These are phyloP conservation scores for Fratercula arctica DNA, from an alignment of 2,797 vertebrate species.

Conservation along the genomic window DNA sequence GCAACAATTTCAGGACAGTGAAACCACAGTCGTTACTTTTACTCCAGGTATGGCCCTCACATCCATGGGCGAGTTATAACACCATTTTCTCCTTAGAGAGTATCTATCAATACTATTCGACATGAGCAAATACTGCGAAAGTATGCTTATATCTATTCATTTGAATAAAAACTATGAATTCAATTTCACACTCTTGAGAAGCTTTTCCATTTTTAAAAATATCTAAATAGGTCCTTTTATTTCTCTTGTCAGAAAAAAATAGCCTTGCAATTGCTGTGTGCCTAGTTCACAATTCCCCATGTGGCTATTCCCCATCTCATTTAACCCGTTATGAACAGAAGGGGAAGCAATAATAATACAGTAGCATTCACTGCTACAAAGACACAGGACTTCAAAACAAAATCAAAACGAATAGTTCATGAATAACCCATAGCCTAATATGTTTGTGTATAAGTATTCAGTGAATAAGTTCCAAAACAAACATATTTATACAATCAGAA, in stretches of 20 bases:
- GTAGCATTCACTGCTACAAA: neutral
- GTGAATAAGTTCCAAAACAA: conserved; percentile 2
- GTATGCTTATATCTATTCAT: neutral
- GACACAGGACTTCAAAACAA: neutral
- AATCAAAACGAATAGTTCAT: conserved; percentile 14
- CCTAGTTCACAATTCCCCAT: neutral
- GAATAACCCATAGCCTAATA: neutral
- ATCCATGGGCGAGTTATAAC: neutral
- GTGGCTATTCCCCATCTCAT: neutral
- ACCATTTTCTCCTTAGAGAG: neutral
- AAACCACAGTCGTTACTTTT: neutral
- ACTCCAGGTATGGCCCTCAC: neutral
- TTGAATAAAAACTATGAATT: conserved; percentile 9
- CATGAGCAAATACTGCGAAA: neutral
- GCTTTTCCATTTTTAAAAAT: neutral
- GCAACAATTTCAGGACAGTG: neutral
- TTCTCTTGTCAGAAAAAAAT: neutral
- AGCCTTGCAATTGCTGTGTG: neutral
- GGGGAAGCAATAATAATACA: neutral
- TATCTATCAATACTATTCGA: neutral
- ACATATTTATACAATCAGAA: neutral
- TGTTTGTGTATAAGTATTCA: neutral
- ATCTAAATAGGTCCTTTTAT: neutral
- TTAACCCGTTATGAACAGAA: conserved; percentile 2
- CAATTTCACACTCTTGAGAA: neutral